Conservation (phyloP, 2,888 invertebrate species). For the Drymonia ruficornis region DNA sequence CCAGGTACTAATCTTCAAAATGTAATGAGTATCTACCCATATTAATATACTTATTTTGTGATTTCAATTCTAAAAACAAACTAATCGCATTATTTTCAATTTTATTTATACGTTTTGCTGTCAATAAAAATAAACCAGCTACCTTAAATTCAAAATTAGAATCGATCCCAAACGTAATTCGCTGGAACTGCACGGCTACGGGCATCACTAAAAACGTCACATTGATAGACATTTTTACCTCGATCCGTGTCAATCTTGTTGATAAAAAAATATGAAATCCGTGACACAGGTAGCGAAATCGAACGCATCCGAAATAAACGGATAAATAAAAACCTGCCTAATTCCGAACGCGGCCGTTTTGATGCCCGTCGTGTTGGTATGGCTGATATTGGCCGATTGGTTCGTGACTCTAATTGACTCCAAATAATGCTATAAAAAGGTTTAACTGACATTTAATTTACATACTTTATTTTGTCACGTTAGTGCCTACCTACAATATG, state of each 20-base stretch:
- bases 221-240: conserved; percentile 56
- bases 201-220: conserved; percentile 53
- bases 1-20: no score
- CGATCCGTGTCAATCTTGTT: conserved; percentile 58
- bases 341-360: conserved; percentile 45
- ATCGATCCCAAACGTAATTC: conserved; percentile 25
- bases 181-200: conserved; percentile 22
- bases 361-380: conserved; percentile 42
- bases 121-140: not conserved
- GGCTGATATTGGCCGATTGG: not conserved
- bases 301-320: conserved; percentile 67
- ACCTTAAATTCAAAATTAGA: conserved; percentile 2
- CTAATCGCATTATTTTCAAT: not conserved
- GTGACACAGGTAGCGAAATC: conserved; percentile 58
- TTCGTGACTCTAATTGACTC: not conserved
- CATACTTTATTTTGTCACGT: no score
- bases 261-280: conserved; percentile 63
- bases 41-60: no score
- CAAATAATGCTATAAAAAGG: no score
- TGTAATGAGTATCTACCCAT: no score
- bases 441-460: no score
- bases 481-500: no score
- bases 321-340: conserved; percentile 55
- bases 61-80: not conserved
- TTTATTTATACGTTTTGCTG: not conserved